phyloP scores from a whole-genome alignment of 2,888 invertebrate species.

The Halocaridina rubra region DNA sequence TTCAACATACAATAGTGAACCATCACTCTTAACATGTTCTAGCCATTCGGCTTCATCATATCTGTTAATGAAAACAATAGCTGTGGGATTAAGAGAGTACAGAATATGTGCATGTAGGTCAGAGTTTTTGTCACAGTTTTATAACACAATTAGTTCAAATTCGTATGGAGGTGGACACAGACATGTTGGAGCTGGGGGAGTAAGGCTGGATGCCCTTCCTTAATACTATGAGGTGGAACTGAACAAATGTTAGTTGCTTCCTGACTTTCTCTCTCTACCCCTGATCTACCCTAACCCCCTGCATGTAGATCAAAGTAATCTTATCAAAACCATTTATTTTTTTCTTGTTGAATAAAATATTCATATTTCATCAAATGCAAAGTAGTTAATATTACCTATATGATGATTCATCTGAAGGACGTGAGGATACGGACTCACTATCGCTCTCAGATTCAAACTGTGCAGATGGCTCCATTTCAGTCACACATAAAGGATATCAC shows the following conservation, averaged over 20 bases:
- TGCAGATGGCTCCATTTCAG: background rate
- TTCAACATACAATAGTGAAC: slow-evolving; percentile 59
- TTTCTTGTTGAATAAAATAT: background rate
- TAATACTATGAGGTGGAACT: background rate
- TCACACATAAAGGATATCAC: background rate
- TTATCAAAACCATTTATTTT: no score
- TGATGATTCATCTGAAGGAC: slow-evolving; percentile 39
- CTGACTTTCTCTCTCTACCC: background rate
- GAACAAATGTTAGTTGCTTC: background rate
- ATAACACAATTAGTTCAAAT: background rate
- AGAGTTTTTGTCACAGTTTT: background rate
- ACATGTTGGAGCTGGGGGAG: no score
- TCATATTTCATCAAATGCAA: background rate
- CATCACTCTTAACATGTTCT: slow-evolving; percentile 55
- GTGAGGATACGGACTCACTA: slow-evolving; percentile 48
- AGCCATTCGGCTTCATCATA: slow-evolving; percentile 62
- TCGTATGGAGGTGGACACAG: no score
- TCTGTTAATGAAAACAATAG: background rate
- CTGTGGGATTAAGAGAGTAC: no score
- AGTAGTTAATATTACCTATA: slow-evolving; percentile 13
- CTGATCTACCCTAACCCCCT: background rate
- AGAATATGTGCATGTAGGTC: no score
- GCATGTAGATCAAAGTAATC: background rate
- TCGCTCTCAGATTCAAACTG: slow-evolving; percentile 36
- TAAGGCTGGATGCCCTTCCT: no score